Evolutionary conservation across 2,113 vertebrate genomes (phyloP).

Genomic region (Gadus chalcogrammus): DNA sequence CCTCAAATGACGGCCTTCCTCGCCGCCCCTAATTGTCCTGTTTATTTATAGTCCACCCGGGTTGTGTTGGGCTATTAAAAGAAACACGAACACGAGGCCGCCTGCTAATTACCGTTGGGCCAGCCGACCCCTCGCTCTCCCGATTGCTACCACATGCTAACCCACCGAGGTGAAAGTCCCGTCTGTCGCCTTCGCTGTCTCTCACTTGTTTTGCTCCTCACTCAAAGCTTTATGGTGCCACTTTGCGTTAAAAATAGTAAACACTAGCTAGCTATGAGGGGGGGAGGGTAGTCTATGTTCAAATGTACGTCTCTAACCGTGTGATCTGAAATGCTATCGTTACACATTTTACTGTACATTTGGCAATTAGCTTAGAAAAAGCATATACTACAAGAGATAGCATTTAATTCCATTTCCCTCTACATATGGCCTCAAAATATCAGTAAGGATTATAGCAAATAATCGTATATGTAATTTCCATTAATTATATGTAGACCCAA

Average conservation of each 20-base stretch:
- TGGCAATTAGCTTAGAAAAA: too few species aligned
- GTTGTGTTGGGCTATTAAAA: constrained; percentile 84
- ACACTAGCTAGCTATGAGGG: too few species aligned
- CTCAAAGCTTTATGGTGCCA: constrained; percentile 23
- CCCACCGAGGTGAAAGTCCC: constrained; percentile 55
- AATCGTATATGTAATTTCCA: neutral
- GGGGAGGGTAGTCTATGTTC: too few species aligned
- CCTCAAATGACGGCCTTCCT: constrained; percentile 72
- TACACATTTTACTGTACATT: too few species aligned
- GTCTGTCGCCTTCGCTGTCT: constrained; percentile 67
- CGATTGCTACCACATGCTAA: constrained; percentile 76
- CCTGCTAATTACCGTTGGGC: constrained; percentile 80
- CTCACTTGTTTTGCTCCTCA: constrained; percentile 35
- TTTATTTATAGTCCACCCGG: constrained; percentile 82
- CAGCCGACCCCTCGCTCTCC: constrained; percentile 71
- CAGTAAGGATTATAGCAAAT: too few species aligned
- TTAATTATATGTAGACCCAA: too few species aligned
- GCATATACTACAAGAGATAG: too few species aligned
- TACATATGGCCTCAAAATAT: too few species aligned
- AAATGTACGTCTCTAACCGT: too few species aligned
- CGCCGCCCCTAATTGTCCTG: constrained; percentile 70
- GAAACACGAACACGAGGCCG: constrained; percentile 78
- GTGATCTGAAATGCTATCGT: too few species aligned
- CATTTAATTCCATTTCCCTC: too few species aligned
- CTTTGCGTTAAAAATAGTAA: constrained; percentile 8